Conservation (phyloP, 2,113 vertebrate species). For the Nipponia nippon region DNA sequence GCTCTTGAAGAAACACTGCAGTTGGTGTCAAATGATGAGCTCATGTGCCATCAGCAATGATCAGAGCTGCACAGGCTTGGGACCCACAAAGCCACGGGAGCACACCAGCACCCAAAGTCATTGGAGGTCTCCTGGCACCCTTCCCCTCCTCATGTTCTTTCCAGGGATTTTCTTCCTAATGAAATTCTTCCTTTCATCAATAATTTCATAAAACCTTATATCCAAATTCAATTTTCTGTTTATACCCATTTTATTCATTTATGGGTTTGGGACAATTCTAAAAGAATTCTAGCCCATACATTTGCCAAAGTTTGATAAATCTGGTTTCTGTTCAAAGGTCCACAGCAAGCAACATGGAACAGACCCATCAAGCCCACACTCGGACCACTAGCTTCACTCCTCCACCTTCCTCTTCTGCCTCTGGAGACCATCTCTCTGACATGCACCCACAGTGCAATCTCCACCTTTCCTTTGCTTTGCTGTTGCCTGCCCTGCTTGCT, state of each 20-base stretch:
- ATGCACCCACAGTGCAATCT: rapidly evolving
- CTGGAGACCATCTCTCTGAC: neutral
- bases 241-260: neutral
- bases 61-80: rapidly evolving
- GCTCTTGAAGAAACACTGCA: neutral
- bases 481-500: neutral
- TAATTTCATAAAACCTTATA: neutral
- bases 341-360: neutral
- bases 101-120: neutral
- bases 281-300: neutral
- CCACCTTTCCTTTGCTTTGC: neutral
- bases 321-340: neutral
- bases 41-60: neutral
- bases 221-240: neutral
- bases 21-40: neutral
- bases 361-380: neutral
- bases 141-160: neutral
- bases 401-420: neutral
- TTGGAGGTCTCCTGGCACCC: neutral
- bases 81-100: neutral
- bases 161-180: neutral
- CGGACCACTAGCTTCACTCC: neutral
- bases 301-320: neutral
- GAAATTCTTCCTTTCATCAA: neutral
- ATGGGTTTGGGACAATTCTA: neutral